These are phyloP conservation scores for Dascillus cervinus DNA, from an alignment of 2,888 invertebrate genomes.

Conservation along the genomic window DNA sequence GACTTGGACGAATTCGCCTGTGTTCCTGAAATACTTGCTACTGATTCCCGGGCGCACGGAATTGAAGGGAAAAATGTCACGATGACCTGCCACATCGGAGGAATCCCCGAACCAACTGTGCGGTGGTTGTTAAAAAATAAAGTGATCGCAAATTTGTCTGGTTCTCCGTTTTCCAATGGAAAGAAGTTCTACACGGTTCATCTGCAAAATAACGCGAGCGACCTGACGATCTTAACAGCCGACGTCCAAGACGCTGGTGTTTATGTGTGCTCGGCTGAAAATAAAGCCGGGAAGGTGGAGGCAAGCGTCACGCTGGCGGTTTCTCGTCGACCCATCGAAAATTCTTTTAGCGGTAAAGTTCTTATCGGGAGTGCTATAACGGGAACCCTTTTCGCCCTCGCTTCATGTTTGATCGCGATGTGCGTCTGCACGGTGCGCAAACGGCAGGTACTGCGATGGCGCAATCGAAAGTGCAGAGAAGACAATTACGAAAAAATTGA, in stretches of 20 bases:
- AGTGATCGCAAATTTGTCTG: conserved; percentile 57
- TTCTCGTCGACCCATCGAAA: conserved; percentile 55
- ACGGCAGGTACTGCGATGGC: conserved; percentile 49
- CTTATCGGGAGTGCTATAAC: conserved; percentile 62
- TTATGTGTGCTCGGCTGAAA: conserved; percentile 72
- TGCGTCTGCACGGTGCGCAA: conserved; percentile 55
- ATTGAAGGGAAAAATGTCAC: conserved; percentile 67
- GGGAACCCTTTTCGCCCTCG: conserved; percentile 56
- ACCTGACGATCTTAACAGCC: conserved; percentile 63
- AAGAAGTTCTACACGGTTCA: conserved; percentile 60
- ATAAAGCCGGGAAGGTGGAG: conserved; percentile 70
- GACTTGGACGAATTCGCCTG: conserved; percentile 76
- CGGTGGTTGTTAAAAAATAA: conserved; percentile 66
- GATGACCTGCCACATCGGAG: conserved; percentile 61
- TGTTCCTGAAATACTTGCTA: conserved; percentile 59
- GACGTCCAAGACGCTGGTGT: conserved; percentile 69
- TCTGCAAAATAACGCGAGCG: conserved; percentile 60
- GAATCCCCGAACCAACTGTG: conserved; percentile 64
- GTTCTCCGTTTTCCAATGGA: conserved; percentile 42
- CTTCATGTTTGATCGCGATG: conserved; percentile 58
- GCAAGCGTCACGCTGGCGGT: conserved; percentile 66
- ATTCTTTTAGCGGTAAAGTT: conserved; percentile 51
- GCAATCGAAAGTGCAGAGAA: conserved; percentile 41
- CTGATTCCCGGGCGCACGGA: conserved; percentile 53
- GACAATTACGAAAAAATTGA: conserved; percentile 77